A percentile compares a stretch with the other conserved stretches of the same genome.
Conservation (phyloP, 2,113 vertebrate genomes). For the Leptodactylus fuscus region DNA sequence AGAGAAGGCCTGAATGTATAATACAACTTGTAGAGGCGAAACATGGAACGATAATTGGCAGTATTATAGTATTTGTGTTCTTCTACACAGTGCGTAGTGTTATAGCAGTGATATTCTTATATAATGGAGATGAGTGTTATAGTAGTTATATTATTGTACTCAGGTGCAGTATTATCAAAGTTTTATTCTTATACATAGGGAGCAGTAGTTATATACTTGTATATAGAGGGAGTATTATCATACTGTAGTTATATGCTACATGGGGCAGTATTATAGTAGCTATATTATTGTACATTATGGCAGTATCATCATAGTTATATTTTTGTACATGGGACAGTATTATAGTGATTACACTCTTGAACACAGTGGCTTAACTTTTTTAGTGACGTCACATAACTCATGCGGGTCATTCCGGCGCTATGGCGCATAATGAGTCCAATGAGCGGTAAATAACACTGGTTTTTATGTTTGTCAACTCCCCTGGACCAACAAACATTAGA, state of each 20-base stretch:
- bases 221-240: background rate
- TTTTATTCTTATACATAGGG: background rate
- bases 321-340: background rate
- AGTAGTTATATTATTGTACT: background rate
- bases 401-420: too few relatives aligned
- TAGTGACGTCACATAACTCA: too few relatives aligned
- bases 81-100: background rate
- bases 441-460: too few relatives aligned
- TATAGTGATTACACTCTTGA: background rate
- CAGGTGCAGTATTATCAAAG: background rate
- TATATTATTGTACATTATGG: background rate
- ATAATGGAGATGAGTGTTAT: background rate
- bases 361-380: background rate
- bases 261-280: background rate
- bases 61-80: background rate
- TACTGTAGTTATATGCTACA: slow-evolving; percentile 3
- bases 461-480: too few relatives aligned
- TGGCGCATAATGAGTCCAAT: too few relatives aligned
- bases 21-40: background rate
- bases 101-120: background rate
- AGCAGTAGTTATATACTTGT: background rate
- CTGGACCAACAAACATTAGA: too few relatives aligned
- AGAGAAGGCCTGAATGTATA: background rate
- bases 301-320: too few relatives aligned
- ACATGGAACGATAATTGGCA: background rate